These are phyloP conservation scores for Papilio helenus DNA, from an alignment of 1,140 invertebrate species.

Conservation along the genomic window DNA sequence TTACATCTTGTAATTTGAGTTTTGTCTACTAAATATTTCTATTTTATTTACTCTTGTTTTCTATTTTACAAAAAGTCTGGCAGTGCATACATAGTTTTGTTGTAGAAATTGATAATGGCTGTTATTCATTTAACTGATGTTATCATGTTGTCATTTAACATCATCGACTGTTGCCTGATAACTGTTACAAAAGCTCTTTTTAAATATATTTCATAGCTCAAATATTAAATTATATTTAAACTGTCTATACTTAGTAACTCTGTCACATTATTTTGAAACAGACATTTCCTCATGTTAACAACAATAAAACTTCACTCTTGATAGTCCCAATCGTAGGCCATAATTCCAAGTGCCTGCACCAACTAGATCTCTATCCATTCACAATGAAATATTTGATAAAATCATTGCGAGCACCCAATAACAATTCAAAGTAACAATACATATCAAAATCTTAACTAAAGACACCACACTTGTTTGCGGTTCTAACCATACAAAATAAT, in stretches of 20 bases:
- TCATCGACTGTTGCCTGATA: too few species aligned
- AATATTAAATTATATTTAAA: neutral
- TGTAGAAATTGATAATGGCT: neutral
- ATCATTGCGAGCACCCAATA: neutral
- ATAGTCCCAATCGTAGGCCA: neutral
- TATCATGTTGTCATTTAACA: too few species aligned
- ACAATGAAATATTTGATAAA: neutral
- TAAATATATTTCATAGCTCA: neutral
- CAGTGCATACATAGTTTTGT: neutral
- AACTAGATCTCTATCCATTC: neutral
- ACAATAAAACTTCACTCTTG: neutral
- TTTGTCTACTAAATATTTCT: neutral
- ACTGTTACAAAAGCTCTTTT: neutral
- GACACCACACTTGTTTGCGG: neutral
- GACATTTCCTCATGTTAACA: neutral
- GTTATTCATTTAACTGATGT: neutral
- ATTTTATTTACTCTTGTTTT: neutral
- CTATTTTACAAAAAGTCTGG: neutral
- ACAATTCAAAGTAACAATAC: constrained; percentile 2
- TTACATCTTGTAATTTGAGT: neutral
- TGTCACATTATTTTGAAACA: too few species aligned
- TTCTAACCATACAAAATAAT: neutral
- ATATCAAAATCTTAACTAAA: neutral
- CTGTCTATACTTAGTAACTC: neutral
- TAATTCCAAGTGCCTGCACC: neutral